Percentiles rank a stretch among this genome's conserved stretches.
Conservation (phyloP, 2,888 invertebrate genomes). For the Dicroscelio sp. region DNA sequence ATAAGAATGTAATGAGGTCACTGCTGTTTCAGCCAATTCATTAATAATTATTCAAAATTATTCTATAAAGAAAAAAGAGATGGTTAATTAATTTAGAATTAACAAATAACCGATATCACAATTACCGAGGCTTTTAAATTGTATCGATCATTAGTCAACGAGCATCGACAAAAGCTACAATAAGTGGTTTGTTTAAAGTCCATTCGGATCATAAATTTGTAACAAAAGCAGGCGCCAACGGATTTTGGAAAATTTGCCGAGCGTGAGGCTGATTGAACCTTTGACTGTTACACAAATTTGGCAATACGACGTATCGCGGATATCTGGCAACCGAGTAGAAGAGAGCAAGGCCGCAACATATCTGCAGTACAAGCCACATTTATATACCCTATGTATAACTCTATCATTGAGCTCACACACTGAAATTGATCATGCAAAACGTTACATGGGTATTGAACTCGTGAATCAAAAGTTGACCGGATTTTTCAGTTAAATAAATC, state of each 20-base stretch:
- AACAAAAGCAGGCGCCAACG: conserved; percentile 31
- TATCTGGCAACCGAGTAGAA: conserved; percentile 72
- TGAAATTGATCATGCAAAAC: conserved; percentile 42
- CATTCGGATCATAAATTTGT: conserved; percentile 7
- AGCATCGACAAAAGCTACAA: too few relatives aligned
- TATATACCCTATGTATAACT: conserved; percentile 80
- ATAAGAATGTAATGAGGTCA: conserved; percentile 6
- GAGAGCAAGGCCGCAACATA: conserved; percentile 87
- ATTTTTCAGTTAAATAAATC: conserved; percentile 7
- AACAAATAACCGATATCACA: too few relatives aligned
- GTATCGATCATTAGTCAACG: neutral
- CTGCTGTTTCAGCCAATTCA: neutral
- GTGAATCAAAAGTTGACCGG: neutral
- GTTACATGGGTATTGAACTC: conserved; percentile 36
- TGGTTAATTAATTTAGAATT: neutral
- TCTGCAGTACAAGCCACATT: conserved; percentile 89
- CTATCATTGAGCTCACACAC: conserved; percentile 72
- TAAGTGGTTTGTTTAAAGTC: too few relatives aligned
- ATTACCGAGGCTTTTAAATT: too few relatives aligned
- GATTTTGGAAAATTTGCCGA: conserved; percentile 44
- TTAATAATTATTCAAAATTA: too few relatives aligned
- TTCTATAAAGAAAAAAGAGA: neutral
- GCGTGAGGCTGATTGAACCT: conserved; percentile 76
- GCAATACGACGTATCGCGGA: conserved; percentile 86
- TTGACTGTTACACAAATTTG: conserved; percentile 87